Percentiles rank a stretch among this genome's conserved stretches.
phyloP scores from a whole-genome alignment of 2,113 vertebrate species.

The Malurus elegans region DNA sequence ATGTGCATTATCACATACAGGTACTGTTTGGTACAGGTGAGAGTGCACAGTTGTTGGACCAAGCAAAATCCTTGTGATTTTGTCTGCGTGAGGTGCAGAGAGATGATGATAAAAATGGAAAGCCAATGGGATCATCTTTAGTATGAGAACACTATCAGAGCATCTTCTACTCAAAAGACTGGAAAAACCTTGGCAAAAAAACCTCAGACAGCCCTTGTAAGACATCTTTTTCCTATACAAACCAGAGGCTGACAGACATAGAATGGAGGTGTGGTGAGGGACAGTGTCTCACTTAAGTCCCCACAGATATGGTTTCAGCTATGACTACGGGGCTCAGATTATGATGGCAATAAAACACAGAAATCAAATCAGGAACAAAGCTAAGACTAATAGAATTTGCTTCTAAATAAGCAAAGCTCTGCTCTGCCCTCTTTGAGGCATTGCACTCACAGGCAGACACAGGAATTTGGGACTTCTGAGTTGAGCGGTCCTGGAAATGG shows the following conservation, averaged over 20 bases:
- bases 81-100: neutral
- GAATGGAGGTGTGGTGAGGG: neutral
- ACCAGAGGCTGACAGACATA: neutral
- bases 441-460: neutral
- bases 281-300: neutral
- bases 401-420: slow-evolving; percentile 24
- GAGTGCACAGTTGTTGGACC: rapidly evolving
- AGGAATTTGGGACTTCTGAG: slow-evolving; percentile 11
- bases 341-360: neutral
- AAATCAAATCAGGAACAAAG: neutral
- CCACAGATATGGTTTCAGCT: neutral
- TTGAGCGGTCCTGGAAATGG: slow-evolving; percentile 3
- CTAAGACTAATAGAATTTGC: neutral
- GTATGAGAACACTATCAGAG: neutral
- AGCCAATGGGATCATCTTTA: neutral
- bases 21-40: neutral
- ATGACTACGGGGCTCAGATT: neutral
- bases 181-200: neutral
- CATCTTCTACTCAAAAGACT: neutral
- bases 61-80: neutral
- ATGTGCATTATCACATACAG: rapidly evolving
- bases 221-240: neutral
- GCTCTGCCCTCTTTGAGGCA: neutral
- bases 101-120: neutral
- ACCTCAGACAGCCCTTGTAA: rapidly evolving